Percentiles rank a stretch among this genome's conserved stretches.
Evolutionary conservation across 2,797 vertebrate species (phyloP).

Genomic region (Echeneis naucrates): DNA sequence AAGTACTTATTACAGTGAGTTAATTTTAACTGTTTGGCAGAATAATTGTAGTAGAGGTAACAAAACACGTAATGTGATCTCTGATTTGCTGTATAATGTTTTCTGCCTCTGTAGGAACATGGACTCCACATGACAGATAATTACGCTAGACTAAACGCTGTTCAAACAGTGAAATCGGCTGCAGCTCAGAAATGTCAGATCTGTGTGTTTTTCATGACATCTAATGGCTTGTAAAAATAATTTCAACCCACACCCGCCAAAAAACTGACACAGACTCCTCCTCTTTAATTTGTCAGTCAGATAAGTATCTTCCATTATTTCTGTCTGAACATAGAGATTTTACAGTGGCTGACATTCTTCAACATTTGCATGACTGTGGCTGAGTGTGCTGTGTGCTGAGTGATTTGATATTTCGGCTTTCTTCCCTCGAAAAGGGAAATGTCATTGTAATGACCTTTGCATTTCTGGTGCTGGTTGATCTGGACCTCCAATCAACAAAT

Average conservation of each 20-base stretch:
- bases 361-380: constrained; percentile 61
- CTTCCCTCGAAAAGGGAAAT: constrained; percentile 73
- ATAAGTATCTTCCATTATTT: constrained; percentile 54
- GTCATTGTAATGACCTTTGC: constrained; percentile 86
- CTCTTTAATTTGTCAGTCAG: constrained; percentile 47
- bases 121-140: background rate
- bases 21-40: constrained; percentile 18
- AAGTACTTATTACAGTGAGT: constrained; percentile 24
- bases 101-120: constrained; percentile 26
- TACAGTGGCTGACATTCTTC: constrained; percentile 33
- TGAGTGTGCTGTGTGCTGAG: too few relatives aligned
- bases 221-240: constrained; percentile 32
- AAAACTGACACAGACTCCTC: constrained; percentile 24
- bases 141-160: background rate
- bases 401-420: constrained; percentile 72
- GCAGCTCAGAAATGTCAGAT: constrained; percentile 7
- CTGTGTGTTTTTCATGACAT: constrained; percentile 24
- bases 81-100: constrained; percentile 5
- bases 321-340: constrained; percentile 43
- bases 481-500: constrained; percentile 52
- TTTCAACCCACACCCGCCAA: constrained; percentile 10
- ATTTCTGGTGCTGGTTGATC: constrained; percentile 56
- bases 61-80: constrained; percentile 41
- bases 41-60: constrained; percentile 6
- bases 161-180: constrained; percentile 19